These are phyloP conservation scores for Thinocorus orbignyianus DNA, from an alignment of 2,113 vertebrate genomes.

Conservation along the genomic window DNA sequence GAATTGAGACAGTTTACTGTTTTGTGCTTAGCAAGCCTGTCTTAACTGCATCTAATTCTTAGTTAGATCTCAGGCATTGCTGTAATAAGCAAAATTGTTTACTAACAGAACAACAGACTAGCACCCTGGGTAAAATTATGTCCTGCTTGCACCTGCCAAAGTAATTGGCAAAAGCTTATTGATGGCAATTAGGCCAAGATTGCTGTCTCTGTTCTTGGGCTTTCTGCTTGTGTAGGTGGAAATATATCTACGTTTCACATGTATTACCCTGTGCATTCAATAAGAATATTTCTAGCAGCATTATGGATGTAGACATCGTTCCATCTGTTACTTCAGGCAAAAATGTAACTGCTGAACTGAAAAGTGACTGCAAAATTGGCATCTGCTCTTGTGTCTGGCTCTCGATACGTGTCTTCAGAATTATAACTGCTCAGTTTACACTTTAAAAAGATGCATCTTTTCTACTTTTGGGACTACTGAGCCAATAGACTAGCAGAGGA, in stretches of 20 bases:
- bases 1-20: not conserved
- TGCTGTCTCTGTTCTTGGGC: not conserved
- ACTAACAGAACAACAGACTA: constrained; percentile 7
- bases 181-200: not conserved
- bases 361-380: constrained; percentile 59
- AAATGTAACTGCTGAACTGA: constrained; percentile 54
- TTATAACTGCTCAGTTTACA: constrained; percentile 49
- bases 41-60: constrained; percentile 13
- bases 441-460: constrained; percentile 31
- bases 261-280: not conserved
- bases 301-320: constrained; percentile 34
- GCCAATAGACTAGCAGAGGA: constrained; percentile 42
- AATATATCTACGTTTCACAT: not conserved
- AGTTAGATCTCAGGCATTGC: constrained; percentile 12
- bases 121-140: constrained; percentile 14
- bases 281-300: not conserved
- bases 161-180: constrained; percentile 2
- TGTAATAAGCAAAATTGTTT: constrained; percentile 14
- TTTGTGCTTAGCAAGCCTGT: not conserved
- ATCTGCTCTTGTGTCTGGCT: constrained; percentile 55
- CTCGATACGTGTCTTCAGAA: not conserved
- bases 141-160: constrained; percentile 16
- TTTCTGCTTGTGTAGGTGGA: not conserved
- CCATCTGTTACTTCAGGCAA: constrained; percentile 55
- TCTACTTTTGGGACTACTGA: constrained; percentile 12